Conservation (phyloP, 2,113 vertebrate species). For the Rallus limicola region DNA sequence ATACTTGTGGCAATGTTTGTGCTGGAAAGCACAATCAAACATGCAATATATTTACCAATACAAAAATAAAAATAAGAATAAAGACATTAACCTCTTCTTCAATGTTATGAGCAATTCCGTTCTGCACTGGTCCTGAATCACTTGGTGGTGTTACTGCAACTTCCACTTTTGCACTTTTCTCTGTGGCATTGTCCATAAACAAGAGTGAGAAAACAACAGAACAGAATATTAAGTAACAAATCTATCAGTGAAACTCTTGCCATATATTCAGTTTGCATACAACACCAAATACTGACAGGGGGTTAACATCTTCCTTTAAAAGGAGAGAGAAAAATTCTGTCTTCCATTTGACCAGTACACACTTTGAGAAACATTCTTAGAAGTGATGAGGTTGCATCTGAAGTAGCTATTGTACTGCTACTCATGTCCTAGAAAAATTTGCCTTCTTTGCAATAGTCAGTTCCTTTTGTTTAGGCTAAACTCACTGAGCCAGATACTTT, state of each 20-base stretch:
- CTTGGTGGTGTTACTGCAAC: conserved; percentile 92
- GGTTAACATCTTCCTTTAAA: not conserved
- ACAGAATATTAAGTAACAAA: conserved; percentile 1
- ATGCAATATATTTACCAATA: not conserved
- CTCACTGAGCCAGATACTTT: not conserved
- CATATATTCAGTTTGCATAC: not conserved
- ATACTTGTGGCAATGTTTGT: not conserved
- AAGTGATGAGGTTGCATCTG: not conserved
- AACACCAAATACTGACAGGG: not conserved
- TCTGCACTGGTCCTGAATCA: conserved; percentile 88
- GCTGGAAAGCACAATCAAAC: not conserved
- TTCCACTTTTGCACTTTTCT: conserved; percentile 90
- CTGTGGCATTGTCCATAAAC: conserved; percentile 64
- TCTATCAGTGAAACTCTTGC: not conserved
- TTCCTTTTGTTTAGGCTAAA: not conserved
- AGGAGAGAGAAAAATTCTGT: not conserved
- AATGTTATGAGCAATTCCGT: conserved; percentile 84
- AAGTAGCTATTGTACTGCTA: not conserved
- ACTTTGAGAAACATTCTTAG: not conserved
- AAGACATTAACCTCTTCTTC: conserved; percentile 63
- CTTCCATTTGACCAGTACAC: not conserved
- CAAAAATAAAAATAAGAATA: not conserved
- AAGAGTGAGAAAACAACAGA: not conserved
- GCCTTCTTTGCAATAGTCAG: not conserved
- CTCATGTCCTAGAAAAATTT: not conserved